Conservation (phyloP, 2,888 invertebrate species). For the Caradrina clavipalpis region DNA sequence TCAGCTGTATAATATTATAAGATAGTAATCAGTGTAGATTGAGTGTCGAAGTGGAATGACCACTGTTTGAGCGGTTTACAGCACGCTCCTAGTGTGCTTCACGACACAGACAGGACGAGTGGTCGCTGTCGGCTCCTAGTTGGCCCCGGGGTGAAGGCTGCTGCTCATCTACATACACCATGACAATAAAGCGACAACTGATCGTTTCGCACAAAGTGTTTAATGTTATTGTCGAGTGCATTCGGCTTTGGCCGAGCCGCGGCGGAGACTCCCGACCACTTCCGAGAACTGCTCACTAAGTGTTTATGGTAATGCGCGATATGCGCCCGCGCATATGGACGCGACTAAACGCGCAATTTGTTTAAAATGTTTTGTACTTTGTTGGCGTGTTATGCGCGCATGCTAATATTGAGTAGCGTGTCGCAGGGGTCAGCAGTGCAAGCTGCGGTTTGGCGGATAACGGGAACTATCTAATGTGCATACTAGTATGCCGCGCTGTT, state of each 20-base stretch:
- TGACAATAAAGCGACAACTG: background rate
- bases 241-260: slow-evolving; percentile 10
- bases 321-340: slow-evolving; percentile 63
- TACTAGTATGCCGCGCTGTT: no score
- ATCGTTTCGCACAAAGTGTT: background rate
- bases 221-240: slow-evolving; percentile 6
- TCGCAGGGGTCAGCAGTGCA: slow-evolving; percentile 10
- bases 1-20: no score
- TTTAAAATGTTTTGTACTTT: slow-evolving; percentile 48
- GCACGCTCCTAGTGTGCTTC: background rate
- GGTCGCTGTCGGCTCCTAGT: background rate
- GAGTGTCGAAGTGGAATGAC: slow-evolving; percentile 1
- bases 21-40: no score
- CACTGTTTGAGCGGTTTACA: background rate
- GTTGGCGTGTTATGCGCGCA: slow-evolving; percentile 37
- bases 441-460: background rate
- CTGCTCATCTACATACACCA: background rate
- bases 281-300: slow-evolving; percentile 54
- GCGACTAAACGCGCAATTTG: slow-evolving; percentile 51
- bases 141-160: background rate
- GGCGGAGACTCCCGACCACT: slow-evolving; percentile 28
- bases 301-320: slow-evolving; percentile 61
- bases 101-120: background rate
- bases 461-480: background rate
- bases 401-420: slow-evolving; percentile 36